Base-by-base conservation (phyloP, 2,113 vertebrate species). In the Forbesichthys papilliferus region DNA sequence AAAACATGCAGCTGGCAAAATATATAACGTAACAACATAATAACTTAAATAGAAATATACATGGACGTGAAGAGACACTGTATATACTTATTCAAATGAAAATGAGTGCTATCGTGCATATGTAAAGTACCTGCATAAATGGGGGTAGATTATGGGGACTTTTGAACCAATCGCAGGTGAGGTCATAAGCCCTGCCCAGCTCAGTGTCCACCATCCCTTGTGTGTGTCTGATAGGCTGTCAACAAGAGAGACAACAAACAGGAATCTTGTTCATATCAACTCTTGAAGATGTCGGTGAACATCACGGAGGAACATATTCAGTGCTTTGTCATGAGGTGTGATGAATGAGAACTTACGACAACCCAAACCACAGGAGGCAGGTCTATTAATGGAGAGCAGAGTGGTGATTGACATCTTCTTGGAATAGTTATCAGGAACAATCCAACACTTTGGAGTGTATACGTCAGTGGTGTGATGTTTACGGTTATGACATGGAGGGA, bases 401-500 rank as follows among this genome's bases (percentile, higher is more conserved):
- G 69, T 77, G 66, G 78, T 79, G 74, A 80, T 87, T 90, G 88
- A 92, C 84, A 89, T 90, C 93, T 88, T 90, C 92, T 90, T 82
- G 84, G 88, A 79, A 82, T 48, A 78, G 83, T 87, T 81, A 79
- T 51, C 80, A 77, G 88, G 87, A 86, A 77, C 84, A 76, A 59
- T 72, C 66, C 64, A 83, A 33, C 60, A 64, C 53, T 82, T 68
- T 71, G 56, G 61, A 73, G 77, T 81, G 74, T 78, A 58, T 81
- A 75, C 75, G 83, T 74, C 13, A 80, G 79, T 71, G 55, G 66
- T 79, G 49, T 73, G 52, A 77, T 76, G 82, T 42, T 42, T 42
- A 42, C 5, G 36, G 36, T 56, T 3, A 11, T 4, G 18, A 13
- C 9, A 27, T 58, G 56, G 27, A 58, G 9, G 27, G 8, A 27